phyloP scores from a whole-genome alignment of 2,797 vertebrate species.

The Gallirallus australis region DNA sequence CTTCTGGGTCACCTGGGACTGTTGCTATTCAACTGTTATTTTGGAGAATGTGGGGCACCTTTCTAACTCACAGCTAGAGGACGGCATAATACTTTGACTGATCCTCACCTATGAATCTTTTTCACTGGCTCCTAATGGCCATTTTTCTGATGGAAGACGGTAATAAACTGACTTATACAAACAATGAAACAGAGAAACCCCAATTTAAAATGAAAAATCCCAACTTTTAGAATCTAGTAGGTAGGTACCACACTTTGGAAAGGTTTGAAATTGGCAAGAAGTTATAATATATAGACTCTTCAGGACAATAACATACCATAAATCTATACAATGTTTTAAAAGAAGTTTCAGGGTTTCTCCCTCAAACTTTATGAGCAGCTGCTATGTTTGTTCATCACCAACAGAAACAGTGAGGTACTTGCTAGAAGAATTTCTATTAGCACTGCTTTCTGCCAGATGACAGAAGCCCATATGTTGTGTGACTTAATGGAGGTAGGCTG shows the following conservation, averaged over 20 bases:
- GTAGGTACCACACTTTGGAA: background rate
- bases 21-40: background rate
- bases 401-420: background rate
- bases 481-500: background rate
- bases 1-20: background rate
- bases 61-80: background rate
- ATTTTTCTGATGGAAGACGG: background rate
- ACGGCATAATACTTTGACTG: background rate
- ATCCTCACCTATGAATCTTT: background rate
- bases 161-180: background rate
- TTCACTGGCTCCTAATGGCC: background rate
- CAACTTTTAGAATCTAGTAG: background rate
- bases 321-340: background rate
- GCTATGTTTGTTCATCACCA: background rate
- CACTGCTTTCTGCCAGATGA: background rate
- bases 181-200: background rate
- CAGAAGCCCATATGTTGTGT: background rate
- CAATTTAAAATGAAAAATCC: background rate
- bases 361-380: background rate
- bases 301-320: background rate
- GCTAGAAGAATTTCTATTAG: background rate
- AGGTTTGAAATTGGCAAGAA: background rate
- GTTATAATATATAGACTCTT: background rate
- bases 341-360: background rate
- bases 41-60: background rate